Evolutionary conservation across 2,888 invertebrate genomes (phyloP), one percentile per base, ranked within the genome.

Genomic region (Mimas tiliae): DNA sequence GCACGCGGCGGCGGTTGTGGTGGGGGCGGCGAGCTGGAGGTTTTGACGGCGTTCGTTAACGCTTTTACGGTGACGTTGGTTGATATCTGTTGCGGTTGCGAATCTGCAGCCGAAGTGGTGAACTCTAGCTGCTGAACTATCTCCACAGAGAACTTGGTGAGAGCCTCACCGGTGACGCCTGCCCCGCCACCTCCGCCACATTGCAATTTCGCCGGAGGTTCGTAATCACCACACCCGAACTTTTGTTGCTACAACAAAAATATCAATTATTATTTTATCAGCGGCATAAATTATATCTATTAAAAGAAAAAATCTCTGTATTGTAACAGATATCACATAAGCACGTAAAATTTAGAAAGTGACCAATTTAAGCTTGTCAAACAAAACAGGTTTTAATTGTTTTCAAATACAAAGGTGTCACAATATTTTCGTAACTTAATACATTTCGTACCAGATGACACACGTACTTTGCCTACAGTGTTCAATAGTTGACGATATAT

Each of bases 81-180:
- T 81, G 96, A 97, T 75, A 98, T 98, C 90, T 98, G 97, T 83
- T 98, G 97, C 65, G 97, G 96, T 83, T 97, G 97, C 8, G 97
- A 96, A 83, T 97, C 97, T 62, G 97, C 97, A 65, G 97, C 96
- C 62, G 97, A 97, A 52, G 97, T 97, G 71, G 97, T 97, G 85
- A 98, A 98, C 87, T 98, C 97, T 65, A 97, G 92, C 86, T 97
- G 98, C 86, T 98, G 98, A 27, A 98, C 98, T 78, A 98, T 98
- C 91, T 98, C 98, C 70, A 98, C 98, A 6, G 97, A 97, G 91
- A 98, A 98, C 87, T 98, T 98, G 69, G 93, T 94, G 73, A 94
- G 91, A 27, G 92, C 94, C 76, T 95, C 95, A 74, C 93, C 93
- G 66, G 89, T 87, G 55, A 91, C 93, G 51, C 83, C 89, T 65